These are phyloP conservation scores for Leptodactylus fuscus DNA, from an alignment of 2,113 vertebrate species.

Conservation along the genomic window DNA sequence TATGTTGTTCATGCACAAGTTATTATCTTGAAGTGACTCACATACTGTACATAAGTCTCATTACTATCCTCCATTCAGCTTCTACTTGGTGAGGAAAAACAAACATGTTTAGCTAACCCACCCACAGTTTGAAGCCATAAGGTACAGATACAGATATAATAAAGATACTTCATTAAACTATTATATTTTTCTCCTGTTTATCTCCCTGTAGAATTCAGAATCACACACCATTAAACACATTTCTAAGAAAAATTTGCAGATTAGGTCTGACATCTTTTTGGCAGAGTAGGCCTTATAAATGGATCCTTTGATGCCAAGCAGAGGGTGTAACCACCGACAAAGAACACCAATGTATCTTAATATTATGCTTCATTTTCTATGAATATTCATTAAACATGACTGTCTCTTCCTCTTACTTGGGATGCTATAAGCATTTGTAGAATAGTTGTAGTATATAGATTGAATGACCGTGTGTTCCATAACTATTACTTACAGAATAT, in stretches of 20 bases:
- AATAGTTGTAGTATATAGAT: background rate
- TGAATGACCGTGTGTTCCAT: no score
- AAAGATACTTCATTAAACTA: background rate
- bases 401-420: background rate
- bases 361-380: conserved; percentile 31
- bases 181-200: conserved; percentile 3
- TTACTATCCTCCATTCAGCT: background rate
- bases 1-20: background rate
- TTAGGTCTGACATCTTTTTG: conserved; percentile 26
- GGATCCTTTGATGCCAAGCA: conserved; percentile 6
- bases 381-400: conserved; percentile 32
- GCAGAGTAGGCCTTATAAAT: background rate
- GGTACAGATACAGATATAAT: background rate
- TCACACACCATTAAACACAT: background rate
- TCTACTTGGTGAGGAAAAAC: background rate
- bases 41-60: no score
- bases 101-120: background rate
- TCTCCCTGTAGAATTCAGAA: background rate
- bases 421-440: conserved; percentile 10
- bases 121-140: background rate
- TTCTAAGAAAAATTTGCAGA: conserved; percentile 12
- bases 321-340: conserved; percentile 13
- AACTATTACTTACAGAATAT: no score
- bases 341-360: conserved; percentile 39
- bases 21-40: background rate